Evolutionary conservation across 2,113 vertebrate genomes (phyloP).

Genomic region (Romanogobio albipinnatus): DNA sequence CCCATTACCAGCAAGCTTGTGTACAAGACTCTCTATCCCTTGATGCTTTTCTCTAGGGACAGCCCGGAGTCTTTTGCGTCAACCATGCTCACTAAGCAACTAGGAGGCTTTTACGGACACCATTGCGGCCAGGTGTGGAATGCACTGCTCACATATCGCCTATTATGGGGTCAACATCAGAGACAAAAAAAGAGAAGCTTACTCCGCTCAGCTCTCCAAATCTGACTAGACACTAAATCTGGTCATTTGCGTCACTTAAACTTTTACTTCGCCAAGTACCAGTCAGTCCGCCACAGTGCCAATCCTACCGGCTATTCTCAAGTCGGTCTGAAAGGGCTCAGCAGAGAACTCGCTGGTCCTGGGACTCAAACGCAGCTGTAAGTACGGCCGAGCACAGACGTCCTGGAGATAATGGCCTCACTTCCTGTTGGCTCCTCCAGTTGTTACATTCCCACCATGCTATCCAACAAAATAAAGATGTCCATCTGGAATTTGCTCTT

Average conservation of each 20-base stretch:
- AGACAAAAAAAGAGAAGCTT: not conserved
- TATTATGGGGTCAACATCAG: not conserved
- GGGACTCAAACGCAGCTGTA: constrained; percentile 49
- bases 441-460: constrained; percentile 61
- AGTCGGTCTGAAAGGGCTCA: not conserved
- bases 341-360: constrained; percentile 2
- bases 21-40: constrained; percentile 72
- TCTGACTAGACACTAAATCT: not conserved
- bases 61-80: constrained; percentile 35
- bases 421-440: constrained; percentile 67
- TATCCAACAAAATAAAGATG: constrained; percentile 61
- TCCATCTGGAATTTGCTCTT: constrained; percentile 60
- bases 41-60: constrained; percentile 60
- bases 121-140: not conserved
- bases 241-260: constrained; percentile 20
- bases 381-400: constrained; percentile 12
- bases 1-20: constrained; percentile 76
- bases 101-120: constrained; percentile 27
- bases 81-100: constrained; percentile 25
- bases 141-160: not conserved
- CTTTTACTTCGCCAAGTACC: not conserved
- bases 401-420: constrained; percentile 61
- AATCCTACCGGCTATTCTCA: not conserved
- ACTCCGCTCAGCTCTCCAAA: not conserved
- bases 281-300: not conserved